Base-by-base conservation (phyloP, 1,140 invertebrate species). In the Muscidifurax raptorellus region DNA sequence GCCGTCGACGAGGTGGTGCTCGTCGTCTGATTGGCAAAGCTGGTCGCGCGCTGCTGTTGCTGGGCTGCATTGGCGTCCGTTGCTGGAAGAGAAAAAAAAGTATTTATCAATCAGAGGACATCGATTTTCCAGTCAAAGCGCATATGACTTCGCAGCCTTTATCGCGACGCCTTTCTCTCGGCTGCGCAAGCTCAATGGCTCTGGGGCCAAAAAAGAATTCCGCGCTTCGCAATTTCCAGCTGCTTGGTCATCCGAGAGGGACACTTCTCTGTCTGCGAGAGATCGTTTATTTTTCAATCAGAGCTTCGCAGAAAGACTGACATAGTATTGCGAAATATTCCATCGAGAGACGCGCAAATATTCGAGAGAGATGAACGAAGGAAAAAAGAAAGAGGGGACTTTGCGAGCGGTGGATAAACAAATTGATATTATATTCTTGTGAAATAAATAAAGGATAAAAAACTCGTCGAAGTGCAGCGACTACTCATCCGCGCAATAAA, bases 11-110 rank as follows among this genome's bases (percentile, higher is more conserved):
- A 69, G 18, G 64, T 69, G 18, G 64, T 69, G n/a, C 30, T 44
- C 30, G 32, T 40, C 22, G 93, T 90, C 40, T 94, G 93, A 25
- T 91, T 93, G 79, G 94, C 93, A 85, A 94, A 90, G 25, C 91
- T 89, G 25, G 92, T 92, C 52, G 93, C 90, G 80, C 93, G 93
- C 12, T 94, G 94, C 15, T 94, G 94, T 75, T 88, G 89, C n/a
- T 81, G 78, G 5, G 36, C 87, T 81, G 89, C 89, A 84, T 92
- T 94, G 13, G 94, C 94, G 81, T 95, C 93, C 36, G 94, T 94
- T 88, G 94, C 94, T 89, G 91, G 89, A 76, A 92, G 32, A 40
- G 7, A 40, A 12, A 40, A 40, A 40, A 40, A 40, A 40, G 10
- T 10, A 10, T 40, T 40, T 40, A 40, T 40, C 10, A 40, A 40